Percentiles rank a stretch among this genome's conserved stretches.
Evolutionary conservation across 2,797 vertebrate genomes (phyloP).

Genomic region (Lutjanus campechanus): DNA sequence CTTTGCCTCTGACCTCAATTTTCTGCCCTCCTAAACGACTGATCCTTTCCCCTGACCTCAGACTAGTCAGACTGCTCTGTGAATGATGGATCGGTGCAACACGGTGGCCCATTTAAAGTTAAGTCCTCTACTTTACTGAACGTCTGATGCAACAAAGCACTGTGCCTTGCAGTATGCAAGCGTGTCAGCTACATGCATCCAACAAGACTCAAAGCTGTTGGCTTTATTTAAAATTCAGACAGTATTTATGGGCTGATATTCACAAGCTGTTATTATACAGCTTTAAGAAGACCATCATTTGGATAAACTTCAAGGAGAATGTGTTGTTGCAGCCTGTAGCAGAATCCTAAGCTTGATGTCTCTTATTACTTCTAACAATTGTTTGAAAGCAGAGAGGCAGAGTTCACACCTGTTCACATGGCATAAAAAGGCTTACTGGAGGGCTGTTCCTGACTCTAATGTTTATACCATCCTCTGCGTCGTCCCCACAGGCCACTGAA

Average conservation of each 20-base stretch:
- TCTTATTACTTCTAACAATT: constrained; percentile 70
- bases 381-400: constrained; percentile 72
- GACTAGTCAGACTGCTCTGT: constrained; percentile 53
- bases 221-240: constrained; percentile 57
- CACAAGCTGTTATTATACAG: constrained; percentile 45
- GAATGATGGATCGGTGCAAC: constrained; percentile 73
- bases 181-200: constrained; percentile 19
- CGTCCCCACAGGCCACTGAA: constrained; percentile 75
- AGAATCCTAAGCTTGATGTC: constrained; percentile 60
- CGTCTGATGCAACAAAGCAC: constrained; percentile 57
- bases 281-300: constrained; percentile 60
- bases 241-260: constrained; percentile 42
- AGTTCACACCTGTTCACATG: constrained; percentile 79
- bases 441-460: constrained; percentile 75
- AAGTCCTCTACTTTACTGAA: constrained; percentile 58
- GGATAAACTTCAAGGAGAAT: constrained; percentile 72
- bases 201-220: constrained; percentile 34
- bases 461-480: constrained; percentile 71
- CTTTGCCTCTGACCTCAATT: constrained; percentile 71
- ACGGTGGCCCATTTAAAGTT: constrained; percentile 75
- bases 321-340: constrained; percentile 63
- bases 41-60: constrained; percentile 67
- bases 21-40: constrained; percentile 67
- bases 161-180: constrained; percentile 34
- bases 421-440: constrained; percentile 67